Percentiles rank a stretch among this genome's conserved stretches.
Conservation (phyloP, 2,888 invertebrate species). For the Charanyca ferruginea region DNA sequence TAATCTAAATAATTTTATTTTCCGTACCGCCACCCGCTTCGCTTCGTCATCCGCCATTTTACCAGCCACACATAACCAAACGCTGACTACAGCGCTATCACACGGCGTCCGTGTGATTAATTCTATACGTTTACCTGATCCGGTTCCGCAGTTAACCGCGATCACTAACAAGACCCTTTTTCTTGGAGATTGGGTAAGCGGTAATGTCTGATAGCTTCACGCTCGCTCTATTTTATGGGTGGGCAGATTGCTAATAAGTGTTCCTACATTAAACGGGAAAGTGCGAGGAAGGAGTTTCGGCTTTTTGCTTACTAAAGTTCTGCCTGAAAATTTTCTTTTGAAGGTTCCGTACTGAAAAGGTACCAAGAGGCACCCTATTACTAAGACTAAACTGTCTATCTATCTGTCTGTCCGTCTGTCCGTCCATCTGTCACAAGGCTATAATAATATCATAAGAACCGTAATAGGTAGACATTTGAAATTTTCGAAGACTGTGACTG, state of each 20-base stretch:
- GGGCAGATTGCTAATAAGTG: slow-evolving; percentile 61
- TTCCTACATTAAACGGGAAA: slow-evolving; percentile 42
- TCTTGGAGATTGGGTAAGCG: slow-evolving; percentile 69
- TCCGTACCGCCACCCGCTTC: not conserved
- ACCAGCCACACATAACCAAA: slow-evolving; percentile 71
- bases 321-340: not conserved
- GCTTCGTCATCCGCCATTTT: slow-evolving; percentile 44
- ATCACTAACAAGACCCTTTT: slow-evolving; percentile 75
- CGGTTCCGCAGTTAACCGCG: slow-evolving; percentile 81
- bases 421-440: too few species aligned
- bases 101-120: slow-evolving; percentile 87
- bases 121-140: slow-evolving; percentile 88
- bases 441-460: too few species aligned
- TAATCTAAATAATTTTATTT: not conserved
- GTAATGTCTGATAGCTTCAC: slow-evolving; percentile 63
- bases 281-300: slow-evolving; percentile 12
- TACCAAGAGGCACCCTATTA: too few species aligned
- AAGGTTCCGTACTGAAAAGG: too few species aligned
- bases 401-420: too few species aligned
- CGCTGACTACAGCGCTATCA: slow-evolving; percentile 84
- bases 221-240: slow-evolving; percentile 57
- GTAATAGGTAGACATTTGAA: too few species aligned
- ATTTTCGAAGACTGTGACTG: too few species aligned
- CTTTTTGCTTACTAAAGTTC: not conserved
- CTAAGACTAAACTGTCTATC: too few species aligned